phyloP scores from a whole-genome alignment of 2,113 vertebrate genomes.

The Hydrolagus affinis region DNA sequence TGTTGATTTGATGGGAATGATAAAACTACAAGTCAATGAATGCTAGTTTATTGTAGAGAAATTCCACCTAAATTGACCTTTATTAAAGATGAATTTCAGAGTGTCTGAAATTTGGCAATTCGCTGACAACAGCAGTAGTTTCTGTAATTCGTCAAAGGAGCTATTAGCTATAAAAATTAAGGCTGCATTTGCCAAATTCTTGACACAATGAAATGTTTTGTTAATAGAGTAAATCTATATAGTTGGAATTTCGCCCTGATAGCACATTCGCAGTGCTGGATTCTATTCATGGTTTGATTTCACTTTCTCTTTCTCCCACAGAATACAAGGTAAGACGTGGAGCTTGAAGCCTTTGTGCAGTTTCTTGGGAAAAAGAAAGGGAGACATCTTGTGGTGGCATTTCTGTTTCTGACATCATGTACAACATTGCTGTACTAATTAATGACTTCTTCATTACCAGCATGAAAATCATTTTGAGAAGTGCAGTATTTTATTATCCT shows the following conservation, averaged over 20 bases:
- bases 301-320: slow-evolving; percentile 49
- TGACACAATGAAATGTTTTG: too few species aligned
- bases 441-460: background rate
- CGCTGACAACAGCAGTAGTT: too few species aligned
- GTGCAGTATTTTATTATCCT: too few species aligned
- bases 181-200: too few species aligned
- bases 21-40: background rate
- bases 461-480: background rate
- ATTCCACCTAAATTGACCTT: too few species aligned
- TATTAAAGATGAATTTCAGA: too few species aligned
- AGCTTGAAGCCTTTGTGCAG: background rate
- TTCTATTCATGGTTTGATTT: slow-evolving; percentile 27
- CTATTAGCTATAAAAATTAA: background rate
- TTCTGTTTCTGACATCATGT: background rate
- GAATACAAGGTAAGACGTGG: slow-evolving; percentile 81
- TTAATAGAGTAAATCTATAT: too few species aligned
- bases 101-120: too few species aligned
- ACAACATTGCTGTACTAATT: too few species aligned
- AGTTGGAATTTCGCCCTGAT: too few species aligned
- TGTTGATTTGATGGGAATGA: background rate
- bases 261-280: background rate
- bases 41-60: too few species aligned
- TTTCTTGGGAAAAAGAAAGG: background rate
- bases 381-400: background rate
- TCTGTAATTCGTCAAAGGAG: too few species aligned